Base-by-base conservation (phyloP, 2,113 vertebrate species). In the Coptodon bakossiorum region DNA sequence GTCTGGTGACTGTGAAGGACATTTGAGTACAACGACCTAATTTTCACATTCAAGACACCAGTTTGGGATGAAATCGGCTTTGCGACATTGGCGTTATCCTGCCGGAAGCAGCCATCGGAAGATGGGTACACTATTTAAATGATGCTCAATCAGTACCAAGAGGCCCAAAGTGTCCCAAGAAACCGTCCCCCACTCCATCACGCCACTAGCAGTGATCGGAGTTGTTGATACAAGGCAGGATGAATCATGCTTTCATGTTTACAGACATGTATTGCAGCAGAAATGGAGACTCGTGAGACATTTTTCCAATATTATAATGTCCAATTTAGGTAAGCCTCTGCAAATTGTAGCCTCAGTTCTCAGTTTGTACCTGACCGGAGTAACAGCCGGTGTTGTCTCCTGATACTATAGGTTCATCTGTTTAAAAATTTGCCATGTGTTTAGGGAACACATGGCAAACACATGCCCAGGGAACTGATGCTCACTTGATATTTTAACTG, bases 211-310 rank as follows among this genome's bases (percentile, higher is more conserved):
- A 73, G 0, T 27, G 1, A 13, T 10, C 66, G 1, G 66, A 73
- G 1, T 40, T 24, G 63, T 71, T 71, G 66, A 71, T 71, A 71
- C 66, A 43, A 71, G 1, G 45, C 22, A 45, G 40, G 40, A 2
- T 17, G 0, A 17, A 73, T 45, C 22, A 45, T 17, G 22, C 1
- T 45, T 73, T 48, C 22, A 48, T 7, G 14, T 73, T 73, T 73
- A 45, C 22, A 17, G 24, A 45, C 68, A 73, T 45, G 3, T 73
- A 27, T 73, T 45, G 22, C 8, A 45, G 68, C 38, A 29, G 68
- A 73, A 45, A 73, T 73, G 0, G 9, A 48, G 40, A 45, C 14
- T 73, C 3, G 0, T 73, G 22, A 73, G 22, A 73, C 0, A 1
- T 17, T 45, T 29, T 73, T 73, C 40, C 0, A 29, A 45, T 29